phyloP scores from a whole-genome alignment of 2,113 vertebrate species.

The Dromiciops gliroides region DNA sequence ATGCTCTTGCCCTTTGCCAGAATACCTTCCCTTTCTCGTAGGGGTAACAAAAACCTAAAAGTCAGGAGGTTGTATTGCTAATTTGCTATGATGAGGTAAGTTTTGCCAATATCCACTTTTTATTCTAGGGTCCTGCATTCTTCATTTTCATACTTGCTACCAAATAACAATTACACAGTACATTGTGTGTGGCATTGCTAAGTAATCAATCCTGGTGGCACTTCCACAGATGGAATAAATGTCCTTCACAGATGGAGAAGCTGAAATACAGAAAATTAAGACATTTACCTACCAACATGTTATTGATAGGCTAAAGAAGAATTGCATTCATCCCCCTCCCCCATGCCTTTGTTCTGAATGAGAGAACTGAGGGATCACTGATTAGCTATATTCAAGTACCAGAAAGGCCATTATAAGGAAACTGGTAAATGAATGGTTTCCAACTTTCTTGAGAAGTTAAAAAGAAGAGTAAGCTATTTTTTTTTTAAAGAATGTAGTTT shows the following conservation, averaged over 20 bases:
- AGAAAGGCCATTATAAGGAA: not conserved
- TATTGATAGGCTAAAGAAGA: not conserved
- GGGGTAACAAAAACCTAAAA: not conserved
- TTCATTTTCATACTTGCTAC: not conserved
- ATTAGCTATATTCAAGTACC: not conserved
- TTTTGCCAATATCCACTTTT: not conserved
- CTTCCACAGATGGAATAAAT: not conserved
- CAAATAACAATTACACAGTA: not conserved
- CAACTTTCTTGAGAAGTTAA: not conserved
- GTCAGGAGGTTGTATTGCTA: not conserved
- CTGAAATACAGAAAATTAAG: not conserved
- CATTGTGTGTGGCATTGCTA: accelerated
- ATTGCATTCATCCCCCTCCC: not conserved
- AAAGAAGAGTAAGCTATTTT: too few species aligned
- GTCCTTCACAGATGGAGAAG: not conserved
- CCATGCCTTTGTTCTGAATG: not conserved
- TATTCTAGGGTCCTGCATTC: too few species aligned
- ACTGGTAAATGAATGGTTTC: not conserved
- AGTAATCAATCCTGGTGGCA: accelerated
- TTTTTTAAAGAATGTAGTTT: not conserved
- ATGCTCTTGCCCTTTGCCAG: not conserved
- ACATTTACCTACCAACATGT: not conserved
- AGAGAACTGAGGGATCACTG: not conserved
- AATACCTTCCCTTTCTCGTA: not conserved
- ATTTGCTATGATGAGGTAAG: accelerated